Conservation (phyloP, 1,140 invertebrate species). For the Achatina immaculata region DNA sequence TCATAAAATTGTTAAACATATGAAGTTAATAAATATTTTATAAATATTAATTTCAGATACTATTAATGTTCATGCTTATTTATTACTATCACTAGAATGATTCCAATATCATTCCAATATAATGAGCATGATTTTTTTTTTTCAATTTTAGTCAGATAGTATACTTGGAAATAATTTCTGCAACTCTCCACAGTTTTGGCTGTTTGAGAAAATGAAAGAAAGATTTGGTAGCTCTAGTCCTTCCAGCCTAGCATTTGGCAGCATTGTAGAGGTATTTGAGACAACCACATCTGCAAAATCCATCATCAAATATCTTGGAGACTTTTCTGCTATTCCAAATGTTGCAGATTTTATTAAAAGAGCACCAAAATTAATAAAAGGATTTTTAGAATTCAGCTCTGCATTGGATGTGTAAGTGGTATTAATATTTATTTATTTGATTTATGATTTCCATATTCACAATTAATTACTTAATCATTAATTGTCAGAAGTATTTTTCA, state of each 20-base stretch:
- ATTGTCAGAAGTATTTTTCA: not conserved
- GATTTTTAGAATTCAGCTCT: not conserved
- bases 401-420: slow-evolving; percentile 26
- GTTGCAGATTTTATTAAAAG: slow-evolving; percentile 39
- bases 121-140: not conserved
- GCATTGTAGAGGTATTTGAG: slow-evolving; percentile 39
- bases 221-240: not conserved
- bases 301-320: slow-evolving; percentile 39
- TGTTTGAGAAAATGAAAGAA: slow-evolving; percentile 41
- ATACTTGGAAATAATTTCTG: not conserved
- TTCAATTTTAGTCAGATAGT: not conserved
- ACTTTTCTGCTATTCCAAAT: slow-evolving; percentile 42
- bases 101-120: not conserved
- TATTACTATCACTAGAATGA: no score
- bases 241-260: not conserved
- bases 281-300: slow-evolving; percentile 29
- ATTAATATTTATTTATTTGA: not conserved
- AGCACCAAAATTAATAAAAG: slow-evolving; percentile 42
- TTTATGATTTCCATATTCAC: not conserved
- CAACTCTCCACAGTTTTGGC: slow-evolving; percentile 9
- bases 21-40: no score
- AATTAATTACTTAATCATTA: not conserved
- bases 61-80: no score
- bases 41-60: no score
- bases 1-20: no score